These are phyloP conservation scores for Nemotelus pantherinus DNA, from an alignment of 2,888 invertebrate species.

Conservation along the genomic window DNA sequence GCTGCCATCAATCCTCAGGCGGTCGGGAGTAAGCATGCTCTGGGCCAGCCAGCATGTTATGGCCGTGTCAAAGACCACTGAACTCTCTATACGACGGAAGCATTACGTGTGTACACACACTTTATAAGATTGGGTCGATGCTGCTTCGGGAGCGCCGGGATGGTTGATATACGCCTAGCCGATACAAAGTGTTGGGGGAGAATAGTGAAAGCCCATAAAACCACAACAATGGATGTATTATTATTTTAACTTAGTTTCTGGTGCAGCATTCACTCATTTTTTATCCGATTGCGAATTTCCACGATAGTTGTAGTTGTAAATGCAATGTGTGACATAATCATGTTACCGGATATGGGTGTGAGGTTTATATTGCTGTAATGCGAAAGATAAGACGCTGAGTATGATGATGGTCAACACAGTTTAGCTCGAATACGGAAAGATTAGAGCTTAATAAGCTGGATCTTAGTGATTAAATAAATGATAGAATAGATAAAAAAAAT, in stretches of 20 bases:
- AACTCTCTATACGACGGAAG: conserved; percentile 17
- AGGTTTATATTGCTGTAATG: neutral
- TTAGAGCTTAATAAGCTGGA: too few relatives aligned
- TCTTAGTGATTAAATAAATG: too few relatives aligned
- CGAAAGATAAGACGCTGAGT: too few relatives aligned
- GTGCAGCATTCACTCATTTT: conserved; percentile 6
- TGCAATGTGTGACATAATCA: conserved; percentile 33
- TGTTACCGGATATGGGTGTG: conserved; percentile 7
- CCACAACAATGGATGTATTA: conserved; percentile 34
- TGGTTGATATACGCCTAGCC: too few relatives aligned
- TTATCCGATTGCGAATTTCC: conserved; percentile 8
- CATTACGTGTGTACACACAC: conserved; percentile 10
- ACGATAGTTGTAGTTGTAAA: neutral
- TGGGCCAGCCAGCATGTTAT: conserved; percentile 12
- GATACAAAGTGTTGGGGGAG: too few relatives aligned
- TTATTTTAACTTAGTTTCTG: conserved; percentile 2
- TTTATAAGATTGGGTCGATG: neutral
- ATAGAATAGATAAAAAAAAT: too few relatives aligned
- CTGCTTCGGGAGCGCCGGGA: too few relatives aligned
- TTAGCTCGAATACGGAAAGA: too few relatives aligned
- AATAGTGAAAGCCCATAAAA: conserved; percentile 6
- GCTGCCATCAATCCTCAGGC: conserved; percentile 10
- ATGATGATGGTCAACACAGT: too few relatives aligned
- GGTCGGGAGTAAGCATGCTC: conserved; percentile 16
- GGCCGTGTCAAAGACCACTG: conserved; percentile 45